Evolutionary conservation across 2,797 vertebrate genomes (phyloP), one percentile per base, ranked within the genome.

Genomic region (Cichlasoma orientale): DNA sequence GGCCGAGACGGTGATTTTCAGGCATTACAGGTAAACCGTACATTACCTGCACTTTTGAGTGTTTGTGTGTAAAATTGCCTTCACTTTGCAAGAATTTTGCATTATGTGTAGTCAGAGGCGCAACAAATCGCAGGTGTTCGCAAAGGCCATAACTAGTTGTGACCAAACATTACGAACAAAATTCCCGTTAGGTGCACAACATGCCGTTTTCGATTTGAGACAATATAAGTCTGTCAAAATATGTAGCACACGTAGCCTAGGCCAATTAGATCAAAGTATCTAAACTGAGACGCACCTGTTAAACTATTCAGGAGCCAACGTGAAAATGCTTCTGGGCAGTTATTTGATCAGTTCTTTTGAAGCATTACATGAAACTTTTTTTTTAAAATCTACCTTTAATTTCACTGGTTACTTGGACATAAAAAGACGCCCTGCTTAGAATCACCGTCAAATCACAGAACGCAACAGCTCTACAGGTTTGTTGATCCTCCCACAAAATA

Each of bases 31-130:
- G 38, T 66, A 66, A 47, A 66, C 3, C 38, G 7, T 66, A 4
- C 23, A 47, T 66, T 47, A 12, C 6, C 5, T 25, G 41, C 23
- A 7, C 41, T 29, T 66, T 47, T 66, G 25, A 19, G 9, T 47
- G 0, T 66, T 66, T 66, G 27, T 0, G 16, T 7, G 10, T 47
- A 29, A 66, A 66, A 27, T 44, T 50, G 41, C 2, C 16, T 50
- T 68, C 25, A 50, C 25, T 68, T 44, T 50, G 12, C 0, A 0
- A 68, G 0, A 44, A 0, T 50, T 0, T 12, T n/a, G 27, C 19
- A 27, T 47, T 16, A 66, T 47, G 5, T 66, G 25, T 18, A 19
- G 41, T 50, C 25, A 50, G 25, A 68, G 27, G 25, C 10, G 29
- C 63, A 68, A 29, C 10, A 66, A 27, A 14, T 27, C 27, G 41